Conservation (phyloP, 1,140 invertebrate genomes). For the Argopecten irradians region DNA sequence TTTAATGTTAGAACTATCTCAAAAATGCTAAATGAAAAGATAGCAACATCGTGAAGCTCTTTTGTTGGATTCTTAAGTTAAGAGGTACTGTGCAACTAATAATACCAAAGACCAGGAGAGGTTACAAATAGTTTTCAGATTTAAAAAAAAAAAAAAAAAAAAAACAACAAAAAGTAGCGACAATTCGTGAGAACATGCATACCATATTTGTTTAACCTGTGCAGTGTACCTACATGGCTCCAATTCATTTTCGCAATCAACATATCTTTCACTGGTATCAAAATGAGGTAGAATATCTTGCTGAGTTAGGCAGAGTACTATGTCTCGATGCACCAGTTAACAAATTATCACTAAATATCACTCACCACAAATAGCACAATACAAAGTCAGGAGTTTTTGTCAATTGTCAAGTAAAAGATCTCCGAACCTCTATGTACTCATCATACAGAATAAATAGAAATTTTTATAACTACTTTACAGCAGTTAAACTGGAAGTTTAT, state of each 20-base stretch:
- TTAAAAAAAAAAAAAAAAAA: not conserved
- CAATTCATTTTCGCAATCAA: not conserved
- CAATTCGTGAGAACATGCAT: no score
- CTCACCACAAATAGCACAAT: not conserved
- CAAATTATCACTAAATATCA: not conserved
- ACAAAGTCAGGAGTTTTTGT: not conserved
- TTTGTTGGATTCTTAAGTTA: no score
- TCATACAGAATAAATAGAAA: no score
- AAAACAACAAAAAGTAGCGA: no score
- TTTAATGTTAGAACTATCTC: no score
- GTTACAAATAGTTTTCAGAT: no score
- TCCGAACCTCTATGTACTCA: not conserved
- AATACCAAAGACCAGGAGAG: no score
- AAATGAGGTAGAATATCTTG: slow-evolving; percentile 16
- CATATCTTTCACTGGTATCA: slow-evolving; percentile 13
- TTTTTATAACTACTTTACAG: no score
- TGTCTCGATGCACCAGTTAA: not conserved
- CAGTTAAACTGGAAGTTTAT: no score
- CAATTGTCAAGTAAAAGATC: not conserved
- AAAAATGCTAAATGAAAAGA: no score
- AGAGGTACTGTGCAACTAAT: no score
- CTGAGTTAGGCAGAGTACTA: slow-evolving; percentile 15
- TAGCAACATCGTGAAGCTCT: no score
- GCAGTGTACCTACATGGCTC: not conserved
- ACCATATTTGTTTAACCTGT: not conserved